Conservation (phyloP, 2,113 vertebrate genomes). For the Onychostoma macrolepis region DNA sequence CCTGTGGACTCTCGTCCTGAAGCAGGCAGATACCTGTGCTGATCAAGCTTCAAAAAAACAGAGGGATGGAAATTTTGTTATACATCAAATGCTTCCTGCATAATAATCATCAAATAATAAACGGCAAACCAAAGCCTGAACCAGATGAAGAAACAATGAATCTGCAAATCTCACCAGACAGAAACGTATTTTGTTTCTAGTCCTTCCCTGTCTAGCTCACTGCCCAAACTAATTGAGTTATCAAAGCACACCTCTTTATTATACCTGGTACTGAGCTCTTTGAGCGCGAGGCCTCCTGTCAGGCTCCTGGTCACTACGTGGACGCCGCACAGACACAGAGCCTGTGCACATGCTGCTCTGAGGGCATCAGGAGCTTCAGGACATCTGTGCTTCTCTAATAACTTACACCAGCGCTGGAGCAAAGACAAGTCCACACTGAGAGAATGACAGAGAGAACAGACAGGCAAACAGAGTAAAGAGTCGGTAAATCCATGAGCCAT, state of each 20-base stretch:
- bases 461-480: neutral
- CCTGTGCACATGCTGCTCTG: conserved; percentile 77
- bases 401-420: conserved; percentile 73
- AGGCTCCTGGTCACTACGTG: conserved; percentile 59
- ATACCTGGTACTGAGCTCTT: conserved; percentile 75
- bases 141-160: neutral
- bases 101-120: neutral
- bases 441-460: conserved; percentile 41
- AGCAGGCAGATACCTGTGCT: conserved; percentile 78
- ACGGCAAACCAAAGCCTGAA: neutral
- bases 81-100: neutral
- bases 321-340: conserved; percentile 71
- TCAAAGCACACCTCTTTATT: neutral
- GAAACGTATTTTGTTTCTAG: neutral
- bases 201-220: neutral
- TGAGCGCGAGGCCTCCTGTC: neutral
- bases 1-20: conserved; percentile 83
- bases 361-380: conserved; percentile 71
- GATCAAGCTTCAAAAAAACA: conserved; percentile 74
- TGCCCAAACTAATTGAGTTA: neutral
- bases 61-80: neutral
- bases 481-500: neutral
- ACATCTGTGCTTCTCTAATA: conserved; percentile 71
- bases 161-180: neutral
- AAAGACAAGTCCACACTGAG: conserved; percentile 57